Base-by-base conservation (phyloP, 2,113 vertebrate genomes). In the Microcebus griseorufus region DNA sequence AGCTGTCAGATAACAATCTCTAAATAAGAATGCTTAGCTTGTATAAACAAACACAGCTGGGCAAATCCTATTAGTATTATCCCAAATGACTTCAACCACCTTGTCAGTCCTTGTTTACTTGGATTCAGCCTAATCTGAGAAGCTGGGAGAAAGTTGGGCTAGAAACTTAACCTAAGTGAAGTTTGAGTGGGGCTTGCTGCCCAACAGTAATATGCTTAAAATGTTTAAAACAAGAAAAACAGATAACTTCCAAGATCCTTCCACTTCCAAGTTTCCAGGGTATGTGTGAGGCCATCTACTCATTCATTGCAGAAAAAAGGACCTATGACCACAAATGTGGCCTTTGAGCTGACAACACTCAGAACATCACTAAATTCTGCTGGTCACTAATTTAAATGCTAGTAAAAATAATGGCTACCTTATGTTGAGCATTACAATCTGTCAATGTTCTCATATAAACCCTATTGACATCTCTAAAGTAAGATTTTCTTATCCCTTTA, bases 21-120 rank as follows among this genome's bases (percentile, higher is more conserved):
- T 95, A 79, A 86, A 55, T 90, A 96, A 94, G 78, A 88, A 69
- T 75, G 73, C 48, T 53, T 92, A 93, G 78, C 51, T 32, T 86
- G 18, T 87, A 18, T 51, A 87, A 96, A 78, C 34, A 94, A 92
- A 95, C 58, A 62, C 72, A 93, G 84, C 37, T 78, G 84, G 58
- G 58, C 5, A 94, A 92, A 93, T 80, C 83, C 45, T 92, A 42
- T 96, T 86, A 70, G 34, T 72, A 34, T 69, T 55, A 85, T 82
- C 73, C 23, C 29, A 88, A 85, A 55, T 84, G 79, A 72, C 58
- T 87, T 89, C 70, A 92, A 34, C 75, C 53, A 72, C 64, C 27
- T 89, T 58, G 53, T 64, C 88, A 70, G 62, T 27, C 53, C 45
- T 91, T 60, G 9, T 83, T 97, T 93, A 65, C 64, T 67, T 78